A percentile compares a stretch with the other conserved stretches of the same genome.
Conservation (phyloP, 2,113 vertebrate species). For the Arvicanthis niloticus region DNA sequence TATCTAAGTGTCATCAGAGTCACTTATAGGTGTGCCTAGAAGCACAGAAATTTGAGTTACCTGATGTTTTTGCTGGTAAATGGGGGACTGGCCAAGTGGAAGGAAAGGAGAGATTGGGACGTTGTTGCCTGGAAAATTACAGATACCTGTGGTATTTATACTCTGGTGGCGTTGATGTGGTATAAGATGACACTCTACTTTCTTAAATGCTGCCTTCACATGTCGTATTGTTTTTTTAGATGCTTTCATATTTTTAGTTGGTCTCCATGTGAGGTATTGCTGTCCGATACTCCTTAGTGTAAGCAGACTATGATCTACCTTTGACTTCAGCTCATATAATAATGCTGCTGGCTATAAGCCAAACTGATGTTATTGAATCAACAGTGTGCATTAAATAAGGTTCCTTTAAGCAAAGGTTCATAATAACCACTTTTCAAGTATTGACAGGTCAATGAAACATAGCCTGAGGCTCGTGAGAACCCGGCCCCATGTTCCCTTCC, state of each 20-base stretch:
- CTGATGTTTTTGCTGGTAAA: accelerated
- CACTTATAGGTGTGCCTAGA: not conserved
- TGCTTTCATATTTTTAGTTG: not conserved
- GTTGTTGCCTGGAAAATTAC: not conserved
- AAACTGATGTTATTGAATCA: not conserved
- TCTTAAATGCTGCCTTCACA: not conserved
- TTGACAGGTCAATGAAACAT: not conserved
- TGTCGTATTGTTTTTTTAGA: not conserved
- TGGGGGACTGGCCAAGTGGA: not conserved
- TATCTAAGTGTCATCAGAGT: accelerated
- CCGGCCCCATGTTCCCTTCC: not conserved
- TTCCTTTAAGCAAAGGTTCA: not conserved
- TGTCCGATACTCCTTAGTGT: not conserved
- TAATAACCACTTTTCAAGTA: not conserved
- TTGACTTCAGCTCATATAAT: not conserved
- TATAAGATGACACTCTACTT: not conserved
- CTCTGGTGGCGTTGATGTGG: not conserved
- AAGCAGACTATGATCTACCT: too few species aligned
- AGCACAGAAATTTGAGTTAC: not conserved
- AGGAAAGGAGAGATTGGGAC: not conserved
- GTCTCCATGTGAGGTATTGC: not conserved
- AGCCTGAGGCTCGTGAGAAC: not conserved
- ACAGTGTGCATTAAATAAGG: not conserved
- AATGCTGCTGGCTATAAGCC: not conserved
- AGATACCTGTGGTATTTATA: not conserved